Percentiles rank a stretch among this genome's conserved stretches.
These are phyloP conservation scores for Brachyhypopomus occidentalis DNA, from an alignment of 2,113 vertebrate species.

Conservation along the genomic window DNA sequence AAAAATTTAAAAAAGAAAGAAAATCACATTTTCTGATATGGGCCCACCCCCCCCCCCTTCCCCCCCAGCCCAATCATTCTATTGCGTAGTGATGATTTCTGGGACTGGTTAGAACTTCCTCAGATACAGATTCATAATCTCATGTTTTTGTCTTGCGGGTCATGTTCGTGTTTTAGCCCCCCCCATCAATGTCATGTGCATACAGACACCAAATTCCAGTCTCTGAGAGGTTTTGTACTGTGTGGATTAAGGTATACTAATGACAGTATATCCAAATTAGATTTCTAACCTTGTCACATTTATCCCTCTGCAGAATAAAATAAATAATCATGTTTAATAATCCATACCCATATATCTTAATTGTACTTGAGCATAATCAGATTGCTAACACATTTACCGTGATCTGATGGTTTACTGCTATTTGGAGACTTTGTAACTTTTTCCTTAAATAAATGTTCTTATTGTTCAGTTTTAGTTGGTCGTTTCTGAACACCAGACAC, in stretches of 20 bases:
- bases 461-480: constrained; percentile 61
- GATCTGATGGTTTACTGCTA: constrained; percentile 73
- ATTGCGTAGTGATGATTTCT: constrained; percentile 10
- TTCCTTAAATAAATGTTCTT: constrained; percentile 83
- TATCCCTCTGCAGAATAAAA: constrained; percentile 61
- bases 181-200: constrained; percentile 47
- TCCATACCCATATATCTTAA: constrained; percentile 64
- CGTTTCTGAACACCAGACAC: neutral
- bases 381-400: constrained; percentile 64
- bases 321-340: constrained; percentile 59
- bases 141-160: constrained; percentile 42
- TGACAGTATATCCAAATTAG: constrained; percentile 31
- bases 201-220: constrained; percentile 54
- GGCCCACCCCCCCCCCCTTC: neutral
- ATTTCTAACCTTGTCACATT: constrained; percentile 46
- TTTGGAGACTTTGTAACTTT: constrained; percentile 81
- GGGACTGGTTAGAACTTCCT: constrained; percentile 42
- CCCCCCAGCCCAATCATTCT: neutral
- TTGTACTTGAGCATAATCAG: constrained; percentile 66
- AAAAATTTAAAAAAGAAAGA: neutral
- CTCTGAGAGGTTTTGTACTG: constrained; percentile 38
- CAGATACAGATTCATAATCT: constrained; percentile 48
- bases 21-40: neutral
- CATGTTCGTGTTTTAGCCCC: constrained; percentile 20
- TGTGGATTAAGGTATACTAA: constrained; percentile 58